Conservation (phyloP, 2,113 vertebrate genomes). For the Nannospalax galili region DNA sequence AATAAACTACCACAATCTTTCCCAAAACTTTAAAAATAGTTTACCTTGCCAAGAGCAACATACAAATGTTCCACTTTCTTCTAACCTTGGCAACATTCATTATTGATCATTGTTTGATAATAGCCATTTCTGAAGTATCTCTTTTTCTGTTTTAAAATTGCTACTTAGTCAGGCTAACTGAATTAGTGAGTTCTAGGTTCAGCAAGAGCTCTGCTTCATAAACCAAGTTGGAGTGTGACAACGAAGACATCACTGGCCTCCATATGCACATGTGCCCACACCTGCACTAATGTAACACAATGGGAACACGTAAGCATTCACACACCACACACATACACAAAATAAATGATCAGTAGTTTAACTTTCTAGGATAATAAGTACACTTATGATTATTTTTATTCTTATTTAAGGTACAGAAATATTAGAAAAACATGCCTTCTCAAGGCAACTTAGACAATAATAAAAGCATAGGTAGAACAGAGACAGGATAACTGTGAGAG, state of each 20-base stretch:
- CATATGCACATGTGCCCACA: neutral
- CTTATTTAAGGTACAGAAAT: neutral
- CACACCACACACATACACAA: neutral
- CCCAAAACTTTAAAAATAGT: neutral
- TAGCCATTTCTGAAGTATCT: neutral
- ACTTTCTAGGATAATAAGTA: neutral
- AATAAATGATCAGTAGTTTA: neutral
- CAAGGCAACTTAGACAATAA: slow-evolving; percentile 1
- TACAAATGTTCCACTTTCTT: neutral
- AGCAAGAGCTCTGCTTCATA: neutral
- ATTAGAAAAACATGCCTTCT: slow-evolving; percentile 7
- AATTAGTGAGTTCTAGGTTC: neutral
- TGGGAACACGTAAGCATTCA: no score
- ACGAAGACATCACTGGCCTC: neutral
- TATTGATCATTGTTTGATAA: neutral
- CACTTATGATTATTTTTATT: neutral
- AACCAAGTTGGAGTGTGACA: neutral
- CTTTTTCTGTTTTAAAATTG: neutral
- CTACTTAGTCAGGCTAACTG: neutral
- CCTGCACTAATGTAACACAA: neutral
- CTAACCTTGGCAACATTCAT: neutral
- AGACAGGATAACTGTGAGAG: neutral
- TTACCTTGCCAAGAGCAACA: neutral
- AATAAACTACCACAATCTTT: neutral
- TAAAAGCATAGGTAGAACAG: slow-evolving; percentile 17